phyloP scores from a whole-genome alignment of 2,888 invertebrate species.

The Rhogogaster chlorosoma region DNA sequence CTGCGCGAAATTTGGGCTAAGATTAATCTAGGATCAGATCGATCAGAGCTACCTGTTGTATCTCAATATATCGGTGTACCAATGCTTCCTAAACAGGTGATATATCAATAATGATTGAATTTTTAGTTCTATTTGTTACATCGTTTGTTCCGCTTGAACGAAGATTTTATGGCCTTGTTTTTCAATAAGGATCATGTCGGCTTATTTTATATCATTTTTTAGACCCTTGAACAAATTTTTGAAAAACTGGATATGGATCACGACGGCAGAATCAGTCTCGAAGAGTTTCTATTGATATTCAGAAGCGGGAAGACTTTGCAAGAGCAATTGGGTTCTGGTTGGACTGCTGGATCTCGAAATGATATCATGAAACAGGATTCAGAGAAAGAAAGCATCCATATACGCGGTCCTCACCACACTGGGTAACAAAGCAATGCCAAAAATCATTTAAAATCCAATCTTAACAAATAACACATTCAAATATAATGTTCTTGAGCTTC shows the following conservation, averaged over 20 bases:
- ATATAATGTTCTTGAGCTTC: background rate
- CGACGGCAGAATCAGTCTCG: constrained; percentile 83
- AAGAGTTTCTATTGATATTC: constrained; percentile 83
- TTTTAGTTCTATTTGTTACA: background rate
- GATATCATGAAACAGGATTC: constrained; percentile 64
- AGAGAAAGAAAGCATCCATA: constrained; percentile 61
- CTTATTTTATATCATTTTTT: constrained; percentile 52
- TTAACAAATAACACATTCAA: background rate
- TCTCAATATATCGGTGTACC: constrained; percentile 85
- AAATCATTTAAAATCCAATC: background rate
- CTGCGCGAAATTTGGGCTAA: constrained; percentile 83
- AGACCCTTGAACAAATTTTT: constrained; percentile 82
- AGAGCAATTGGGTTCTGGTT: constrained; percentile 64
- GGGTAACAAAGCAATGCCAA: constrained; percentile 57
- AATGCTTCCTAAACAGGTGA: constrained; percentile 83
- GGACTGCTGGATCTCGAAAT: constrained; percentile 63
- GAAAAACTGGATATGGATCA: constrained; percentile 83
- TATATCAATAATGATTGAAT: constrained; percentile 1
- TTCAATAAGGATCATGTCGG: background rate
- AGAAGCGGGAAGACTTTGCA: constrained; percentile 77
- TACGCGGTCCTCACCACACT: constrained; percentile 65
- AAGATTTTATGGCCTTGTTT: background rate
- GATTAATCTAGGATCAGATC: constrained; percentile 81
- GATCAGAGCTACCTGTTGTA: constrained; percentile 82
- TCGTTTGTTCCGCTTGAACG: background rate